Evolutionary conservation across 2,113 vertebrate genomes (phyloP).

Genomic region (Patagioenas fasciata): DNA sequence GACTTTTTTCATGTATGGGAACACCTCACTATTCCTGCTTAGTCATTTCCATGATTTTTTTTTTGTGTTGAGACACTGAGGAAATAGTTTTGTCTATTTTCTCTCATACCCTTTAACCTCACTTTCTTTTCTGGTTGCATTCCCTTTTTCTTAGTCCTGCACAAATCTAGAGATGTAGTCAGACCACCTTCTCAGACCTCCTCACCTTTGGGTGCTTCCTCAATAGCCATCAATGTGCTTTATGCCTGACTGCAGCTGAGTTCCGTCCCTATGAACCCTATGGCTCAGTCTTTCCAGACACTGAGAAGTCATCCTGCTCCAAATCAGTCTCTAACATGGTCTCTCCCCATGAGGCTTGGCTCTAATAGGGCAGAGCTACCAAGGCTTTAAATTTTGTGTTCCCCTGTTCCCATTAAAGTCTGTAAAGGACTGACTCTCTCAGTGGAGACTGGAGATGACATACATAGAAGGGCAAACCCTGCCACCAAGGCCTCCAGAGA

Average conservation of each 20-base stretch:
- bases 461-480: background rate
- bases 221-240: background rate
- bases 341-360: background rate
- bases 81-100: background rate
- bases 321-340: background rate
- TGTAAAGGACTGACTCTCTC: background rate
- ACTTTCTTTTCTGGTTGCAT: background rate
- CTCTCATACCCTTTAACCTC: background rate
- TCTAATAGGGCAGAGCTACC: background rate
- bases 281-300: background rate
- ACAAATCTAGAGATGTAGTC: background rate
- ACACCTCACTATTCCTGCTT: slow-evolving; percentile 3
- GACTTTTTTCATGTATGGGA: slow-evolving; percentile 55
- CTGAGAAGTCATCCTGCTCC: background rate
- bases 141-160: background rate
- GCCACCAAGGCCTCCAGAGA: background rate
- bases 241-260: background rate
- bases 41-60: slow-evolving; percentile 6
- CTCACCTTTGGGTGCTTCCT: background rate
- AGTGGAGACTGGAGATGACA: background rate
- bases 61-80: background rate
- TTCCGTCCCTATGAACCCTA: background rate
- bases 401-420: background rate
- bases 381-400: background rate
- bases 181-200: background rate